Percentiles rank a stretch among this genome's conserved stretches.
phyloP scores from a whole-genome alignment of 2,888 invertebrate genomes.

The Theodoxus fluviatilis region DNA sequence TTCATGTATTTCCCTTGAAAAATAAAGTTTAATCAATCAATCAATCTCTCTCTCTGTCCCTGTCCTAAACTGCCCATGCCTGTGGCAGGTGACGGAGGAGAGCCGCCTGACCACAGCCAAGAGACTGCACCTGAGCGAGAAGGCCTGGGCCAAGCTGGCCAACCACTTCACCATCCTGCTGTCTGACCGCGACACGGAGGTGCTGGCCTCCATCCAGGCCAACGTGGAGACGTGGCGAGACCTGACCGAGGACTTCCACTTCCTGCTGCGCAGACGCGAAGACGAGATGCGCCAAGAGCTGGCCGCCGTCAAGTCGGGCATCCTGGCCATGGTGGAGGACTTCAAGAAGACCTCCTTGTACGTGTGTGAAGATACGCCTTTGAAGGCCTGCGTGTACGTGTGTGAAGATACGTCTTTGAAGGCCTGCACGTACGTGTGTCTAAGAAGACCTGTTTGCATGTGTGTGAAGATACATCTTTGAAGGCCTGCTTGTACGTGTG shows the following conservation, averaged over 20 bases:
- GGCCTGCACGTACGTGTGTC: neutral
- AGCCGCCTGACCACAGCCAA: constrained; percentile 61
- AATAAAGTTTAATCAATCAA: constrained; percentile 1
- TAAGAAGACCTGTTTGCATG: neutral
- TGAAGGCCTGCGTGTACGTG: neutral
- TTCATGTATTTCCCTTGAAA: neutral
- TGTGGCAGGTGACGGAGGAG: constrained; percentile 61
- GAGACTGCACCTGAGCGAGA: constrained; percentile 61
- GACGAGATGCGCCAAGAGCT: constrained; percentile 53
- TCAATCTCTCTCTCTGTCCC: neutral
- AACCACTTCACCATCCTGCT: constrained; percentile 63
- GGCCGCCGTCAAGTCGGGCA: constrained; percentile 39
- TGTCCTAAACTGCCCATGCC: neutral
- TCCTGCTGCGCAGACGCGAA: constrained; percentile 49
- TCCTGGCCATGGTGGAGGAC: constrained; percentile 47
- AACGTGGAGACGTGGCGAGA: constrained; percentile 59
- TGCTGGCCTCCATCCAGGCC: constrained; percentile 54
- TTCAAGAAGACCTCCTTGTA: constrained; percentile 58
- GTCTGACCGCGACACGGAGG: constrained; percentile 63
- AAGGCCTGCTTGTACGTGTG: neutral
- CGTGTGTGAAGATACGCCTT: constrained; percentile 33
- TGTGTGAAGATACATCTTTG: neutral
- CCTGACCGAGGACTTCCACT: constrained; percentile 57
- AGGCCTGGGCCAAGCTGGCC: constrained; percentile 63
- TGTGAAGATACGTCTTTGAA: neutral